These are phyloP conservation scores for Saguinus midas DNA, from an alignment of 2,113 vertebrate species.

Conservation along the genomic window DNA sequence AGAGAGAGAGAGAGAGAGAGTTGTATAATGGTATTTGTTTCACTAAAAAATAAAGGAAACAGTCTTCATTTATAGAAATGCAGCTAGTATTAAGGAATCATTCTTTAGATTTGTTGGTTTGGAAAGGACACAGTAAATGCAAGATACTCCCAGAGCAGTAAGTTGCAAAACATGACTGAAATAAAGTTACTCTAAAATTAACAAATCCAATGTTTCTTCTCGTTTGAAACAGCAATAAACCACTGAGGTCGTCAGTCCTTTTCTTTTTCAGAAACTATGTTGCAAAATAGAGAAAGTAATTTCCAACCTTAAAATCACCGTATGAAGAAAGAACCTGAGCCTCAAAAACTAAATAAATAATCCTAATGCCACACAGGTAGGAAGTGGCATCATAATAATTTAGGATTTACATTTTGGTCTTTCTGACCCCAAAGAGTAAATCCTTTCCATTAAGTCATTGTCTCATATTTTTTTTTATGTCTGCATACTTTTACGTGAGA, in stretches of 20 bases:
- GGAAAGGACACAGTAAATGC: not conserved
- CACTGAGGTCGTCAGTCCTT: not conserved
- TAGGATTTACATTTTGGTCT: not conserved
- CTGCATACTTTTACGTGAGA: not conserved
- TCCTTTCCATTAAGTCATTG: not conserved
- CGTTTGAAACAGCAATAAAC: not conserved
- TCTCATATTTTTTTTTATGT: not conserved
- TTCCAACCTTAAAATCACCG: not conserved
- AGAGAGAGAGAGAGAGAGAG: too few species aligned
- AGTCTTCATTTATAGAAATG: not conserved
- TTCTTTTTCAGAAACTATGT: constrained; percentile 5
- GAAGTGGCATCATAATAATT: not conserved
- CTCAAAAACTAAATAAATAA: not conserved
- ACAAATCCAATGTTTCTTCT: not conserved
- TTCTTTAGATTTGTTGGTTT: not conserved
- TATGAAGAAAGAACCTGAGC: not conserved
- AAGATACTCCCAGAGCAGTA: not conserved
- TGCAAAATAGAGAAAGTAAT: not conserved
- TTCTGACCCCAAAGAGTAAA: not conserved
- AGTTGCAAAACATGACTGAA: not conserved
- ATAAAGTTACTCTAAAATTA: not conserved
- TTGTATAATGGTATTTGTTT: not conserved
- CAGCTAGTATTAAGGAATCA: not conserved
- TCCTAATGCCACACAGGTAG: not conserved
- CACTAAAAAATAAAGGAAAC: not conserved